These are phyloP conservation scores for Eupithecia subfuscata DNA, from an alignment of 2,888 invertebrate species.

Conservation along the genomic window DNA sequence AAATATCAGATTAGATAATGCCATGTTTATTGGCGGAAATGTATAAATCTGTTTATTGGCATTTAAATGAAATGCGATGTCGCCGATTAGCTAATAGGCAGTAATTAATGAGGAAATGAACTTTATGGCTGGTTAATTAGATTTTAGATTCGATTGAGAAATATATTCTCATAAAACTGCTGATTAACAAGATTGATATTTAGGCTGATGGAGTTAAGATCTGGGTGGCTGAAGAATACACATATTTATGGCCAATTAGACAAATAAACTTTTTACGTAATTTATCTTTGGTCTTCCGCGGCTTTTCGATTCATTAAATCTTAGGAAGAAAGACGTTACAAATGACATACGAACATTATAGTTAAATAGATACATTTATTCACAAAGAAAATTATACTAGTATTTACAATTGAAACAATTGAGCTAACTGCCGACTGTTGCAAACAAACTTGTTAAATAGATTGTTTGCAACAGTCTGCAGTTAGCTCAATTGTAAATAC, in stretches of 20 bases:
- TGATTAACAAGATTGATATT: constrained; percentile 18
- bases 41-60: constrained; percentile 23
- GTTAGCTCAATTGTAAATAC: no score
- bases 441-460: no score
- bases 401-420: no score
- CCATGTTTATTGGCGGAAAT: constrained; percentile 18
- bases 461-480: no score
- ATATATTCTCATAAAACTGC: constrained; percentile 28
- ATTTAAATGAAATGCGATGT: constrained; percentile 32
- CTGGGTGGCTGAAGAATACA: background rate
- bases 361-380: no score
- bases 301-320: background rate
- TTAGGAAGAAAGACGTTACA: no score
- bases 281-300: background rate
- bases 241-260: background rate
- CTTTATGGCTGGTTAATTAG: constrained; percentile 31
- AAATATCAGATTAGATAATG: constrained; percentile 6
- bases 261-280: background rate
- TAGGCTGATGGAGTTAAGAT: constrained; percentile 10
- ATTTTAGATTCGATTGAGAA: constrained; percentile 33
- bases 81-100: constrained; percentile 31
- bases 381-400: no score
- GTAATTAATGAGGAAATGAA: constrained; percentile 36
- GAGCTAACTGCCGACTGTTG: no score
- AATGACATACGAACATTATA: no score